Evolutionary conservation across 2,888 invertebrate genomes (phyloP).

Genomic region (Acronicta alni): DNA sequence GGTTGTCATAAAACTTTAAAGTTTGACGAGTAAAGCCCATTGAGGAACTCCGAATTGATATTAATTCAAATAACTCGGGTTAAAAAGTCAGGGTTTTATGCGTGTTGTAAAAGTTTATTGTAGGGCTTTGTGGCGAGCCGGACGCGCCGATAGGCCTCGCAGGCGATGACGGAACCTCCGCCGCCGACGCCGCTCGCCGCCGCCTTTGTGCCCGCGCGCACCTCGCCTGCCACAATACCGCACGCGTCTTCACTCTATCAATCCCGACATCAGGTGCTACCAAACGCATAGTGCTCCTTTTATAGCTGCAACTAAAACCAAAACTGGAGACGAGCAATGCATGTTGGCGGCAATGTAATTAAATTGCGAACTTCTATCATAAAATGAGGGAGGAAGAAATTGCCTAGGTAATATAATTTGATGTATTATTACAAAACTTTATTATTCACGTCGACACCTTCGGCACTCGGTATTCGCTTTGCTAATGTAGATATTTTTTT

Average conservation of each 20-base stretch:
- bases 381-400: slow-evolving; percentile 43
- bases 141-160: slow-evolving; percentile 85
- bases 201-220: slow-evolving; percentile 56
- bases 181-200: slow-evolving; percentile 57
- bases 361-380: slow-evolving; percentile 48
- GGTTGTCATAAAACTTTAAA: slow-evolving; percentile 88
- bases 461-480: slow-evolving; percentile 17
- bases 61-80: slow-evolving; percentile 89
- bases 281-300: slow-evolving; percentile 54
- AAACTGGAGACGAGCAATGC: slow-evolving; percentile 32
- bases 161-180: slow-evolving; percentile 76
- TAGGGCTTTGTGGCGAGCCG: slow-evolving; percentile 87
- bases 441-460: slow-evolving; percentile 24
- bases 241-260: slow-evolving; percentile 62
- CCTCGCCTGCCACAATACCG: slow-evolving; percentile 52
- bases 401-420: slow-evolving; percentile 32
- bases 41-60: slow-evolving; percentile 89
- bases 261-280: slow-evolving; percentile 60
- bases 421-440: slow-evolving; percentile 37
- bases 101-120: slow-evolving; percentile 88
- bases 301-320: slow-evolving; percentile 52
- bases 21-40: slow-evolving; percentile 89
- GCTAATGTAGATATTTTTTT: slow-evolving; percentile 27
- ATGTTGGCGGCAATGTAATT: slow-evolving; percentile 38
- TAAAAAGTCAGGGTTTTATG: slow-evolving; percentile 90